Percentiles rank a stretch among this genome's conserved stretches.
Conservation (phyloP, 2,888 invertebrate genomes). For the Hedya salicella region DNA sequence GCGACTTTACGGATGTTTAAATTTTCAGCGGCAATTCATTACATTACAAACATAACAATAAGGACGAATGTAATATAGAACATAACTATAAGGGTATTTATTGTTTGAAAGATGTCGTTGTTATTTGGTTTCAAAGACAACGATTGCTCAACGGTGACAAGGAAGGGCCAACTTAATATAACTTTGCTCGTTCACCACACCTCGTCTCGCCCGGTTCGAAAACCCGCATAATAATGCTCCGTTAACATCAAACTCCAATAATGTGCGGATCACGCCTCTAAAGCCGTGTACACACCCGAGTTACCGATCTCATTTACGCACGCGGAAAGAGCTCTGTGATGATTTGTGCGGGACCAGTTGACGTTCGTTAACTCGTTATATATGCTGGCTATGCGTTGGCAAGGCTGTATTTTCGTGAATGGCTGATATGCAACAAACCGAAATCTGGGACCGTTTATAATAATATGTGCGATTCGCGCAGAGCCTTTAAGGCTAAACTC, state of each 20-base stretch:
- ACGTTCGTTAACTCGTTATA: slow-evolving; percentile 30
- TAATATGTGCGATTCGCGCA: too few relatives aligned
- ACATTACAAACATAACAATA: slow-evolving; percentile 7
- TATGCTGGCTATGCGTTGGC: slow-evolving; percentile 12
- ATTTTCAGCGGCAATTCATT: background rate
- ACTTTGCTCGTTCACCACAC: slow-evolving; percentile 78
- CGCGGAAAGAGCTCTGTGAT: slow-evolving; percentile 37
- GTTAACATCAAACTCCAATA: slow-evolving; percentile 67
- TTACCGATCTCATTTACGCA: slow-evolving; percentile 38
- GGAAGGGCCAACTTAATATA: slow-evolving; percentile 76
- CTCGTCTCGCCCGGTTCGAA: slow-evolving; percentile 66
- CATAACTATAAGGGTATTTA: slow-evolving; percentile 20
- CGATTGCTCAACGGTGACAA: slow-evolving; percentile 59
- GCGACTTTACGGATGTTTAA: slow-evolving; percentile 6
- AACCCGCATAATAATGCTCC: slow-evolving; percentile 72
- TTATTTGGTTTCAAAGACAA: slow-evolving; percentile 70
- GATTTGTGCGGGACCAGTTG: slow-evolving; percentile 29
- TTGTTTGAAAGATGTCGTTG: slow-evolving; percentile 35
- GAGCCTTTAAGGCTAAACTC: too few relatives aligned
- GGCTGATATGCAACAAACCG: too few relatives aligned
- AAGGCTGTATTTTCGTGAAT: too few relatives aligned
- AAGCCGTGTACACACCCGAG: slow-evolving; percentile 49
- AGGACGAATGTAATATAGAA: slow-evolving; percentile 2
- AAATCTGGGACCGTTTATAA: too few relatives aligned
- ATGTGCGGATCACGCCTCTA: slow-evolving; percentile 64